Evolutionary conservation across 2,797 vertebrate genomes (phyloP), one percentile per base, ranked within the genome.

Genomic region (Aulostomus chinensis): DNA sequence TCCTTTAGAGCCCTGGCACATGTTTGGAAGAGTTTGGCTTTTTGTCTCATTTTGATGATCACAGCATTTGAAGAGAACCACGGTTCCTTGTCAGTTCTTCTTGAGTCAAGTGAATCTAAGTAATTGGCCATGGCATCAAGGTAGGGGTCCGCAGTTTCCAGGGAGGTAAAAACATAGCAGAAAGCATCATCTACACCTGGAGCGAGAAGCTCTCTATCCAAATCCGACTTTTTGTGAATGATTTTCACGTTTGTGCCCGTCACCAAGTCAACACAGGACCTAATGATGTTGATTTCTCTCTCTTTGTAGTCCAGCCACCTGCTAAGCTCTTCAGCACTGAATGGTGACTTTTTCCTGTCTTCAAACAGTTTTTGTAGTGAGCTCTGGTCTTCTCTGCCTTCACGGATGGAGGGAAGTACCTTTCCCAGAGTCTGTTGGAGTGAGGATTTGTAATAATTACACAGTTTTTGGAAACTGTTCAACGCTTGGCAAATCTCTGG

Each of bases 221-320:
- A 4, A 1, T 49, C 51, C 0, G 50, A 39, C 13, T 11, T 13
- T 14, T 1, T 30, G 5, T 2, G n/a, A 15, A 79, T 9, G 0
- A 60, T 29, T 16, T 60, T 18, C 4, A 28, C 8, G 1, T 16
- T 17, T 9, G 28, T n/a, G 6, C 35, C 53, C 7, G 48, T 1
- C 25, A 79, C 64, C 1, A n/a, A 22, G 0, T 21, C 39, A 8
- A 60, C 74, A 68, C 77, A 75, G 29, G 63, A 12, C 31, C 3
- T 5, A 9, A 64, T 18, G 2, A 70, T 1, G 7, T 63, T 33
- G 46, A 78, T 14, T 56, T 80, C 61, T 55, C 65, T 7, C 37
- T 66, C 43, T 41, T 45, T 9, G 18, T 36, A 3, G 32, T 76
- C 48, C 50, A 81, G n/a, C 79, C 82, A 65, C 71, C 76, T 26